Evolutionary conservation across 1,140 invertebrate species (phyloP), one percentile per base, ranked within the genome.

Genomic region (Microplitis demolitor): DNA sequence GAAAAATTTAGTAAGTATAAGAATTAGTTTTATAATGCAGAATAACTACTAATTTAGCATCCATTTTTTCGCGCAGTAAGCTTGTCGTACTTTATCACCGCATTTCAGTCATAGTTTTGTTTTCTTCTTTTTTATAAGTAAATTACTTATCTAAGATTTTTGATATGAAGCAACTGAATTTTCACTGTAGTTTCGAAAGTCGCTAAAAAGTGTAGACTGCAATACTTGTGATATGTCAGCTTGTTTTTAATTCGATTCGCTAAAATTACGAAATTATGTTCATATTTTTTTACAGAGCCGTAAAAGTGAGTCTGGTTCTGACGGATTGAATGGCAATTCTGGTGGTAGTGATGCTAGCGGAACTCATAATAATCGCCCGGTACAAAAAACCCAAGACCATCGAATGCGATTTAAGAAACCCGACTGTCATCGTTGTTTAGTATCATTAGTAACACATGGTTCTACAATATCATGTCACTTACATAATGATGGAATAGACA

Each of bases 401-500:
- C 83, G 82, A 35, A 75, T 78, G 35, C 35, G 58, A 56, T 58
- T 78, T 56, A 61, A 80, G 33, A 66, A 78, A 68, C 74, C 76
- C 5, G 79, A 80, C 37, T 77, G 75, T 66, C 75, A 79, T 60
- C 74, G 81, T 69, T 77, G 78, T 71, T 64, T 80, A 31, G 82
- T 82, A 66, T 83, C 78, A 35, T 82, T 92, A n/a, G 89, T 91
- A 4, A 92, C 92, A 81, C 91, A 91, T 0, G 89, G 89, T 16
- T 92, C 91, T 8, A 93, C 93, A 81, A 91, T 91, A 51, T 91
- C 90, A 9, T 84, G 87, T 78, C 82, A 87, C 33, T 87, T 87
- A 68, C 87, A 87, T n/a, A 89, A 88, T 70, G 88, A 88, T 37
- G 75, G 83, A 9, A 75, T 78, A 14, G 88, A 85, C 37, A 90